phyloP scores from a whole-genome alignment of 2,797 vertebrate genomes.

The Takifugu rubripes region DNA sequence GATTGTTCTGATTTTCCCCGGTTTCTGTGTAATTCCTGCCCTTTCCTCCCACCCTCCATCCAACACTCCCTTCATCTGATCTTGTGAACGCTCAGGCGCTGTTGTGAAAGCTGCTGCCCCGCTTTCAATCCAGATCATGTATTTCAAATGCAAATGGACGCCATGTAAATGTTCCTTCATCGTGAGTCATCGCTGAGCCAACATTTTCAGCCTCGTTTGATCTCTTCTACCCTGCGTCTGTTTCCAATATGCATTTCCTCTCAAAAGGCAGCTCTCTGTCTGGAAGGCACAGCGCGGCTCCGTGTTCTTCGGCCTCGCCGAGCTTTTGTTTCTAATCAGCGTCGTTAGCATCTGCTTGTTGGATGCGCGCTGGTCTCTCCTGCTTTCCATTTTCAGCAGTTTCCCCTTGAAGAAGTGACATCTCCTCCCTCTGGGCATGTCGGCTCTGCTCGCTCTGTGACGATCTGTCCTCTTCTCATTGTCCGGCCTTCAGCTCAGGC shows the following conservation, averaged over 20 bases:
- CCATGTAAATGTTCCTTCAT: no score
- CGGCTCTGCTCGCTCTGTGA: conserved; percentile 21
- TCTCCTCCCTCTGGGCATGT: conserved; percentile 1
- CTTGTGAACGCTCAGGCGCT: no score
- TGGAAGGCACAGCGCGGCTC: conserved; percentile 15
- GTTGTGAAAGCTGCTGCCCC: no score
- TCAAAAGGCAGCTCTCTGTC: background rate
- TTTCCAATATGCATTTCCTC: conserved; percentile 2
- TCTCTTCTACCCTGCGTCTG: conserved; percentile 16
- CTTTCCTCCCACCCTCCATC: no score
- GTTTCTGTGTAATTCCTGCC: no score
- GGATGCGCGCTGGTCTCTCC: conserved; percentile 8
- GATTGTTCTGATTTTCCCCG: no score
- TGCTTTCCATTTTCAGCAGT: conserved; percentile 7
- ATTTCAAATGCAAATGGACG: no score
- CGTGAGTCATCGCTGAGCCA: no score
- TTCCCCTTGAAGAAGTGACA: conserved; percentile 1
- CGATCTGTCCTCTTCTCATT: conserved; percentile 2
- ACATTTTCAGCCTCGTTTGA: background rate
- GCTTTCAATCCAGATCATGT: no score
- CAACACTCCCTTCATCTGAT: no score
- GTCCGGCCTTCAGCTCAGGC: background rate
- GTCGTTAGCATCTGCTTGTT: conserved; percentile 11
- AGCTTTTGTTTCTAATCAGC: conserved; percentile 11
- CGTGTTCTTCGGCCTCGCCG: conserved; percentile 9